Evolutionary conservation across 2,888 invertebrate species (phyloP).

Genomic region (Apantesis nais): DNA sequence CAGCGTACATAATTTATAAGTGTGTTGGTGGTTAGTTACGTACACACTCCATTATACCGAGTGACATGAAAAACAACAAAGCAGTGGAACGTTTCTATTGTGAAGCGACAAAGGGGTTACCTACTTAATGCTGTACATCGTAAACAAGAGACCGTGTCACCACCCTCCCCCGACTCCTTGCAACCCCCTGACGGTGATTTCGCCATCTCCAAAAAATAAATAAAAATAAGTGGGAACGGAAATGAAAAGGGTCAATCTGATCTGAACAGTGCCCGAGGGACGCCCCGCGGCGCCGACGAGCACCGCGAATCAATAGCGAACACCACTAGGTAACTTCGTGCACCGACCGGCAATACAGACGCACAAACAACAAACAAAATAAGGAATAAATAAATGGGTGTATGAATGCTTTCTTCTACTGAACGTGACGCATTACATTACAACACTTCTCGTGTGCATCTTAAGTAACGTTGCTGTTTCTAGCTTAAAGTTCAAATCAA

Average conservation of each 20-base stretch:
- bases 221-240: conserved; percentile 59
- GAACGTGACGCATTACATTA: conserved; percentile 34
- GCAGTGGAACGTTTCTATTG: conserved; percentile 41
- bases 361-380: neutral
- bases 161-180: conserved; percentile 17
- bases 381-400: neutral
- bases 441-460: conserved; percentile 26
- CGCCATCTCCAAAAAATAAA: conserved; percentile 58
- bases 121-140: conserved; percentile 44
- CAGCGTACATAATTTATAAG: conserved; percentile 14
- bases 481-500: conserved; percentile 24
- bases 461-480: conserved; percentile 23
- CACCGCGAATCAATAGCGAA: conserved; percentile 27
- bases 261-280: conserved; percentile 45
- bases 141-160: conserved; percentile 26
- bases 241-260: conserved; percentile 67
- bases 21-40: neutral
- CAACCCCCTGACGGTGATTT: conserved; percentile 38
- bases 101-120: conserved; percentile 47
- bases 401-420: conserved; percentile 23
- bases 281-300: conserved; percentile 34
- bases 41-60: conserved; percentile 21
- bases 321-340: neutral
- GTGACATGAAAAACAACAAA: conserved; percentile 46
- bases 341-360: neutral